Percentiles rank a stretch among this genome's conserved stretches.
These are phyloP conservation scores for Podarcis lilfordi DNA, from an alignment of 2,797 vertebrate genomes.

Conservation along the genomic window DNA sequence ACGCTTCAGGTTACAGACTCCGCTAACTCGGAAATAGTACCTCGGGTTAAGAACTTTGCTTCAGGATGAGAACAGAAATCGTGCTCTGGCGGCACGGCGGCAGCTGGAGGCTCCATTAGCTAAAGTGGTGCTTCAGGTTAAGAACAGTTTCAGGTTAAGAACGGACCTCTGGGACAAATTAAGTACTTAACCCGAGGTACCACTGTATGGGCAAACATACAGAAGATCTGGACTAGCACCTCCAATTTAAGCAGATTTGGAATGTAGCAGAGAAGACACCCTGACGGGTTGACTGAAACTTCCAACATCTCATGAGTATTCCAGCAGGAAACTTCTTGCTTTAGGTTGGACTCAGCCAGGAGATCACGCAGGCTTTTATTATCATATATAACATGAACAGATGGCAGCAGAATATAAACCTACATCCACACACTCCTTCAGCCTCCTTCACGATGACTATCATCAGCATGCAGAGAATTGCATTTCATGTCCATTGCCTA, in stretches of 20 bases:
- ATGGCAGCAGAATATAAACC: background rate
- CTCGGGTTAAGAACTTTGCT: too few species aligned
- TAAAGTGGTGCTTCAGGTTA: too few species aligned
- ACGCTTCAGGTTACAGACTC: too few species aligned
- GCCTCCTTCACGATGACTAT: background rate
- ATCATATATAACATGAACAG: background rate
- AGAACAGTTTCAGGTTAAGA: too few species aligned
- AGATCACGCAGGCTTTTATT: background rate
- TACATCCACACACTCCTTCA: background rate
- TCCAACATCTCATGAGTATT: background rate
- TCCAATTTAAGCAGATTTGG: background rate
- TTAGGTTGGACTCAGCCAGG: background rate
- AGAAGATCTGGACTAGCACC: background rate
- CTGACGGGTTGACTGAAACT: background rate
- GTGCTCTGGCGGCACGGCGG: too few species aligned
- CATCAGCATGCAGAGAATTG: background rate
- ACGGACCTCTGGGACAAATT: too few species aligned
- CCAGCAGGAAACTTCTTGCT: background rate
- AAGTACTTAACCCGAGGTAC: too few species aligned
- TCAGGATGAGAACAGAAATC: too few species aligned
- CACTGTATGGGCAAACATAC: background rate
- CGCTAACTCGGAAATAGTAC: too few species aligned
- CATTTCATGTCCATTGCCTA: constrained; percentile 5
- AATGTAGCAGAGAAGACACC: background rate
- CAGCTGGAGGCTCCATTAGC: too few species aligned